phyloP scores from a whole-genome alignment of 2,888 invertebrate genomes.

The Iselma pallidipennis region DNA sequence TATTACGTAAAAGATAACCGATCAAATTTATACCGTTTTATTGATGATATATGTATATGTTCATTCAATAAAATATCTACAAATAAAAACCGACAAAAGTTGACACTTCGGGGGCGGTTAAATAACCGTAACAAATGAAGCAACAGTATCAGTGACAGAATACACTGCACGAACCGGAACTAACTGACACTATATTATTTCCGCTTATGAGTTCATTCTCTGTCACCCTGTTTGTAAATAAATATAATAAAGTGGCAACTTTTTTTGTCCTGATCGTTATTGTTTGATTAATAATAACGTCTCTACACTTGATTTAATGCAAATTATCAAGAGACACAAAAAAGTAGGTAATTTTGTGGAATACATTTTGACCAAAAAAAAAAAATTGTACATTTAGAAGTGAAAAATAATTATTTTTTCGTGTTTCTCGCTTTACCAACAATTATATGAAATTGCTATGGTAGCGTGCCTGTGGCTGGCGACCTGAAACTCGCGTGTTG shows the following conservation, averaged over 20 bases:
- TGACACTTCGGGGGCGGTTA: conserved; percentile 36
- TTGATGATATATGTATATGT: too few species aligned
- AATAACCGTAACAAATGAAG: conserved; percentile 51
- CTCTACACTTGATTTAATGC: too few species aligned
- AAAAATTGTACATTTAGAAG: not conserved
- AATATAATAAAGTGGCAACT: too few species aligned
- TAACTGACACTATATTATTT: conserved; percentile 49
- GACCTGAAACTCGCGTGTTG: conserved; percentile 34
- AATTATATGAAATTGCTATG: conserved; percentile 14
- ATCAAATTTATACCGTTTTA: too few species aligned
- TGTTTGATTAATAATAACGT: not conserved
- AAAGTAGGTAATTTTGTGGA: too few species aligned
- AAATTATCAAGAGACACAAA: too few species aligned
- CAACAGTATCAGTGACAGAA: conserved; percentile 44
- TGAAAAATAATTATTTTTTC: not conserved
- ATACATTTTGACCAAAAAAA: too few species aligned
- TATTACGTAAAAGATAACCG: too few species aligned
- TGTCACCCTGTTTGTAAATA: too few species aligned
- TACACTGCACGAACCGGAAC: conserved; percentile 45
- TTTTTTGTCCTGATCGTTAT: too few species aligned
- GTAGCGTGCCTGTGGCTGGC: conserved; percentile 34
- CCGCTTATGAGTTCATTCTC: conserved; percentile 30
- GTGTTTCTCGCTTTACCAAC: conserved; percentile 1
- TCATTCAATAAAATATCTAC: too few species aligned
- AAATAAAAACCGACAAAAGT: conserved; percentile 15